These are phyloP conservation scores for Sinopyrophorus schimmeli DNA, from an alignment of 2,888 invertebrate species.

Conservation along the genomic window DNA sequence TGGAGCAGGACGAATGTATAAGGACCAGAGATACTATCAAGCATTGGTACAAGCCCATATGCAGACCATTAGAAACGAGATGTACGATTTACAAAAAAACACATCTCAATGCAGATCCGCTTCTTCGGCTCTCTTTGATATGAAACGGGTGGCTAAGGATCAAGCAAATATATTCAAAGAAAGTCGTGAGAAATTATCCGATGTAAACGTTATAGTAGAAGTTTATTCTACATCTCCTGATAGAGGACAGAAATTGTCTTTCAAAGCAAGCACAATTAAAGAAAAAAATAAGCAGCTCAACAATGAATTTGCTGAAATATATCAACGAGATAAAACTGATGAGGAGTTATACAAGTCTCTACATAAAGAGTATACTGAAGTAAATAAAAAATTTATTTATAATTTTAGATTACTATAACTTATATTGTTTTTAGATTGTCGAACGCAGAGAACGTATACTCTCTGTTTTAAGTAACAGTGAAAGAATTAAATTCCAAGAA, in stretches of 20 bases:
- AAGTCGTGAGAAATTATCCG: slow-evolving; percentile 30
- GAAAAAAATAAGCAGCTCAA: slow-evolving; percentile 30
- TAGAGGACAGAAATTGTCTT: slow-evolving; percentile 27
- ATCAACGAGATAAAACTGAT: no score
- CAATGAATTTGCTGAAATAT: no score
- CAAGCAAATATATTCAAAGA: slow-evolving; percentile 27
- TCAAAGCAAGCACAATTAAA: slow-evolving; percentile 28
- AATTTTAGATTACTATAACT: no score
- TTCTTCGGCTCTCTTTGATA: slow-evolving; percentile 23
- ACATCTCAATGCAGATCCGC: slow-evolving; percentile 27
- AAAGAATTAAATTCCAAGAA: no score
- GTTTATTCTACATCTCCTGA: slow-evolving; percentile 31
- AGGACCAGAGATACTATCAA: slow-evolving; percentile 34
- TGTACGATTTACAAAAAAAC: slow-evolving; percentile 26
- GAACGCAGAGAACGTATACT: no score
- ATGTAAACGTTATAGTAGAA: slow-evolving; percentile 33
- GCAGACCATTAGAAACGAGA: slow-evolving; percentile 32
- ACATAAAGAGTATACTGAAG: no score
- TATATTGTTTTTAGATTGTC: no score
- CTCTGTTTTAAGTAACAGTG: no score
- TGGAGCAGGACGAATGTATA: slow-evolving; percentile 39
- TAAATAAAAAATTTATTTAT: no score
- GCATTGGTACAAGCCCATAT: slow-evolving; percentile 34
- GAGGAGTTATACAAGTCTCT: no score
- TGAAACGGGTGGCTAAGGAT: slow-evolving; percentile 26